Conservation (phyloP, 1,140 invertebrate species). For the Drosophila nannoptera region DNA sequence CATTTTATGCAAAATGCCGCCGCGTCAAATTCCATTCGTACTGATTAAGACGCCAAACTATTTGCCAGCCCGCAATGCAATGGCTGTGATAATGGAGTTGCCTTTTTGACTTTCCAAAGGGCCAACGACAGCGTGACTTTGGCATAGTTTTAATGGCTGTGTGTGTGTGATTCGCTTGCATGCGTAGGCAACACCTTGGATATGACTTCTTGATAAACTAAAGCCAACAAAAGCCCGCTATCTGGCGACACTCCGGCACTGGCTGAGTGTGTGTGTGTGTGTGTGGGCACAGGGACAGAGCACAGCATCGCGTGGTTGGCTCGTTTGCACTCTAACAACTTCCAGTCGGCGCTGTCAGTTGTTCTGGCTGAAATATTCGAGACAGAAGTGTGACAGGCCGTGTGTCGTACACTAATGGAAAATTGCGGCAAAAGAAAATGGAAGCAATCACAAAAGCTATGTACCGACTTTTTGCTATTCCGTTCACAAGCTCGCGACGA, state of each 20-base stretch:
- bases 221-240: constrained; percentile 31
- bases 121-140: constrained; percentile 59
- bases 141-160: constrained; percentile 66
- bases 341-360: constrained; percentile 54
- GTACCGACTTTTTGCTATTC: neutral
- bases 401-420: constrained; percentile 22
- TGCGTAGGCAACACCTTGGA: constrained; percentile 45
- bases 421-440: constrained; percentile 9
- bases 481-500: neutral
- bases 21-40: constrained; percentile 31
- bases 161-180: constrained; percentile 16
- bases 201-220: constrained; percentile 48
- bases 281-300: constrained; percentile 54
- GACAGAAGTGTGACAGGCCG: constrained; percentile 51
- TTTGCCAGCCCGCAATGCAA: constrained; percentile 30
- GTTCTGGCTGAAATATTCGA: constrained; percentile 42
- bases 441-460: neutral
- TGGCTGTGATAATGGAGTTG: constrained; percentile 49
- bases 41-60: constrained; percentile 36
- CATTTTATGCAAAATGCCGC: constrained; percentile 57
- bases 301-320: constrained; percentile 54
- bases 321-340: constrained; percentile 71
- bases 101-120: constrained; percentile 35
- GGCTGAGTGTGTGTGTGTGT: constrained; percentile 46
- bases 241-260: constrained; percentile 64